These are phyloP conservation scores for Chrysaora quinquecirrha DNA, from an alignment of 30 jellyfish, hydroid and myxozoan genomes.

Conservation along the genomic window DNA sequence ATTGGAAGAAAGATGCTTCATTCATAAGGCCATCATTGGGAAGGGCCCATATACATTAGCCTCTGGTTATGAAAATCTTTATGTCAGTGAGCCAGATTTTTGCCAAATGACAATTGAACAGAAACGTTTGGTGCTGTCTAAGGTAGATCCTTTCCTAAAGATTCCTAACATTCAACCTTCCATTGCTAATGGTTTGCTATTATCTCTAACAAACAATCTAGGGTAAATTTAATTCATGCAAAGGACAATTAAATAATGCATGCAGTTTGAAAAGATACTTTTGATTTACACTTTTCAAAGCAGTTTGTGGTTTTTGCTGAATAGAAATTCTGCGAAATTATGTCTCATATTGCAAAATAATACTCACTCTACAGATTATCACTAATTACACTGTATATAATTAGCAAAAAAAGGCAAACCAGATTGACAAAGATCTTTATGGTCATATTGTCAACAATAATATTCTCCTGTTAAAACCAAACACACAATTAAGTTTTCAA, in stretches of 20 bases:
- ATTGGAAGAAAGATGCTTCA: conserved; percentile 9
- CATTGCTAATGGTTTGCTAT: background rate
- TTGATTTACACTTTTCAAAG: too few species aligned
- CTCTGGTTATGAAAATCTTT: background rate
- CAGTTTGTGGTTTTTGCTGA: too few species aligned
- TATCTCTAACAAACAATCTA: background rate
- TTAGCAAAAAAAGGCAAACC: background rate
- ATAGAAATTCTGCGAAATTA: background rate
- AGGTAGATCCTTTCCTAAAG: background rate
- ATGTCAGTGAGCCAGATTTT: background rate
- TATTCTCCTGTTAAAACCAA: too few species aligned
- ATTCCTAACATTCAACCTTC: background rate
- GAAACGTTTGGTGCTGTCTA: background rate
- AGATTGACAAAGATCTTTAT: too few species aligned
- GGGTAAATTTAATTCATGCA: too few species aligned
- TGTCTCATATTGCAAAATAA: background rate
- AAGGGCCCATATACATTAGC: conserved; percentile 24
- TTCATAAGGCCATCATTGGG: conserved; percentile 20
- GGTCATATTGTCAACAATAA: too few species aligned
- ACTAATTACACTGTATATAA: background rate
- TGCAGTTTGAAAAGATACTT: too few species aligned
- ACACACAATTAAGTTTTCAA: too few species aligned
- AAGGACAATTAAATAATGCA: too few species aligned
- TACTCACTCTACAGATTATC: background rate
- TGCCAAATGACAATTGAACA: background rate